Evolutionary conservation across 2,113 vertebrate genomes (phyloP).

Genomic region (Heterotis niloticus): DNA sequence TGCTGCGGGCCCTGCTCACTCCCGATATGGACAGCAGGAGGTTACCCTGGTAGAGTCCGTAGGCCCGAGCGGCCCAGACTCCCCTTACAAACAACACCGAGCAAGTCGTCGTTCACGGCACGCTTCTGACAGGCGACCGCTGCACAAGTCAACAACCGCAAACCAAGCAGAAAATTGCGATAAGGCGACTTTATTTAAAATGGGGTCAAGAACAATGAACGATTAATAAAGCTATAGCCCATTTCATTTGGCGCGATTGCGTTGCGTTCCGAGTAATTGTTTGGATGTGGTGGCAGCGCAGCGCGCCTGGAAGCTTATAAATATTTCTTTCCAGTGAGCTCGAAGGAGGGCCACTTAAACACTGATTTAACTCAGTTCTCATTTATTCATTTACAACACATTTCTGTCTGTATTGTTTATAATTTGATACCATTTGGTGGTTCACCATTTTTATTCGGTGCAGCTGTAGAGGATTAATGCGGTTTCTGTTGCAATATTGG

Average conservation of each 20-base stretch:
- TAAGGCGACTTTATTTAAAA: slow-evolving; percentile 97
- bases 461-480: neutral
- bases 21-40: no score
- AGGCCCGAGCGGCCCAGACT: no score
- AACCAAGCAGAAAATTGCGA: slow-evolving; percentile 99
- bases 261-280: slow-evolving; percentile 60
- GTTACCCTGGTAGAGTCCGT: no score
- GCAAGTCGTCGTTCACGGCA: slow-evolving; percentile 79
- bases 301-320: slow-evolving; percentile 34
- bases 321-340: slow-evolving; percentile 26
- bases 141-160: slow-evolving; percentile 98
- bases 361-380: slow-evolving; percentile 13
- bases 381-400: slow-evolving; percentile 6
- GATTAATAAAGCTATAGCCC: slow-evolving; percentile 94
- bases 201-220: slow-evolving; percentile 92
- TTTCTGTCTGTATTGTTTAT: slow-evolving; percentile 18
- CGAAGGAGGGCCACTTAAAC: slow-evolving; percentile 22
- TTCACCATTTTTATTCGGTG: neutral
- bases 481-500: no score
- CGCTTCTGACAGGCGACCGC: slow-evolving; percentile 77
- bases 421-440: slow-evolving; percentile 6
- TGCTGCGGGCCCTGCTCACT: slow-evolving; percentile 41
- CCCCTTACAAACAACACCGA: neutral
- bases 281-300: slow-evolving; percentile 44
- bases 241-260: slow-evolving; percentile 80